Evolutionary conservation across 2,113 vertebrate genomes (phyloP).

Genomic region (Grallaria varia): DNA sequence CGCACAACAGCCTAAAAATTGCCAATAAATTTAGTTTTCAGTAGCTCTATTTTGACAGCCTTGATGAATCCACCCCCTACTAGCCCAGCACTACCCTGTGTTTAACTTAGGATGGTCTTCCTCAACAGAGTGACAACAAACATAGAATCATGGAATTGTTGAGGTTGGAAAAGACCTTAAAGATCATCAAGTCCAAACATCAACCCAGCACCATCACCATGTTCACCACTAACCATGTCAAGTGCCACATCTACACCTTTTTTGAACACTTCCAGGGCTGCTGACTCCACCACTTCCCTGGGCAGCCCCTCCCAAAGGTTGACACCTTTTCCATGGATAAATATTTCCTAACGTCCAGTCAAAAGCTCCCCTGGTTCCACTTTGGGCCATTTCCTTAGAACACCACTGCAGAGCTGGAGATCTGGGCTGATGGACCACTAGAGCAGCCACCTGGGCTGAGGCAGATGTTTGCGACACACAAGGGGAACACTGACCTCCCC

Average conservation of each 20-base stretch:
- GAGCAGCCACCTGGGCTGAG: neutral
- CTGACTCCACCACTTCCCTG: neutral
- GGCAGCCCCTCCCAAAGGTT: neutral
- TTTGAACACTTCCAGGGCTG: neutral
- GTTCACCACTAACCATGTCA: neutral
- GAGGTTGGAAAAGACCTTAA: neutral
- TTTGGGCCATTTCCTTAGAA: fast-evolving
- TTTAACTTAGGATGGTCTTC: neutral
- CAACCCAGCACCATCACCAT: neutral
- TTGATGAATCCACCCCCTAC: fast-evolving
- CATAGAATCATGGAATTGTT: fast-evolving
- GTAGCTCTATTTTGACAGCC: neutral
- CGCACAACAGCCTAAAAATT: neutral
- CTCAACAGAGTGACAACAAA: neutral
- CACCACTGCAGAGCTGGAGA: neutral
- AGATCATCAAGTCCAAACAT: fast-evolving
- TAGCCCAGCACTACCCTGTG: fast-evolving
- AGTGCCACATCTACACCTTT: fast-evolving
- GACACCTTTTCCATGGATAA: neutral
- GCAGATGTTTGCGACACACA: fast-evolving
- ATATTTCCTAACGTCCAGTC: fast-evolving
- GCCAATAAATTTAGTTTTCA: fast-evolving
- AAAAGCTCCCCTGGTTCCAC: neutral
- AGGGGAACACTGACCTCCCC: neutral
- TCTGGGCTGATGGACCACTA: neutral